Percentiles rank a stretch among this genome's conserved stretches.
These are phyloP conservation scores for Dynastes maya DNA, from an alignment of 2,888 invertebrate species.

Conservation along the genomic window DNA sequence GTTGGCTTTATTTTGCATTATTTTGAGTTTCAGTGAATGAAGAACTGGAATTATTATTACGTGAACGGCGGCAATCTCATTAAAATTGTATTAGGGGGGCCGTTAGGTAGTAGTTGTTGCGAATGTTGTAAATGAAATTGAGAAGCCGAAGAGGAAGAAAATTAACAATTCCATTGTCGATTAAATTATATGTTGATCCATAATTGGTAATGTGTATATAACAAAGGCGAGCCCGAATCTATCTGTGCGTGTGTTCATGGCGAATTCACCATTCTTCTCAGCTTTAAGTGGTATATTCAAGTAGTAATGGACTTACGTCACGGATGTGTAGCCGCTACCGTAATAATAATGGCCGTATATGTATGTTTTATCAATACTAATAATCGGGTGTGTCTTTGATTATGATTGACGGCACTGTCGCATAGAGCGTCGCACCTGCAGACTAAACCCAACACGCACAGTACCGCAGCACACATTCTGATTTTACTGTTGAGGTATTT, in stretches of 20 bases:
- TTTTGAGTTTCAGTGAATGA: background rate
- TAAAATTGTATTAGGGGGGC: slow-evolving; percentile 35
- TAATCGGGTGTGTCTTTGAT: slow-evolving; percentile 56
- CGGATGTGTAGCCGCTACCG: slow-evolving; percentile 51
- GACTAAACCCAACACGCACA: slow-evolving; percentile 38
- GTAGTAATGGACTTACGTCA: slow-evolving; percentile 55
- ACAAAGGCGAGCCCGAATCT: slow-evolving; percentile 45
- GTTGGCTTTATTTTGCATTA: background rate
- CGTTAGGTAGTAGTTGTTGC: slow-evolving; percentile 34
- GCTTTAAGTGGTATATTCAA: slow-evolving; percentile 50
- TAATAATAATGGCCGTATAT: slow-evolving; percentile 54
- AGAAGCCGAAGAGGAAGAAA: slow-evolving; percentile 37
- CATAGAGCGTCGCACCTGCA: slow-evolving; percentile 57
- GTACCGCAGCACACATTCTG: slow-evolving; percentile 5
- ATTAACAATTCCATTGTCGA: slow-evolving; percentile 50
- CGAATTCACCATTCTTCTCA: slow-evolving; percentile 48
- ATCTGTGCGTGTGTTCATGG: slow-evolving; percentile 47
- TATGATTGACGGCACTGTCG: slow-evolving; percentile 58
- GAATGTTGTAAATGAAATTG: slow-evolving; percentile 44
- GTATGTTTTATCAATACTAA: slow-evolving; percentile 59
- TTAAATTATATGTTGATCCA: slow-evolving; percentile 48
- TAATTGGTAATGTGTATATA: slow-evolving; percentile 51
- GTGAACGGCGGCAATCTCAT: slow-evolving; percentile 29
- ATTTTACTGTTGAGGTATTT: slow-evolving; percentile 45
- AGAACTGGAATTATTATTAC: slow-evolving; percentile 1